Evolutionary conservation across 2,888 invertebrate genomes (phyloP).

Genomic region (Falcaria lacertinaria): DNA sequence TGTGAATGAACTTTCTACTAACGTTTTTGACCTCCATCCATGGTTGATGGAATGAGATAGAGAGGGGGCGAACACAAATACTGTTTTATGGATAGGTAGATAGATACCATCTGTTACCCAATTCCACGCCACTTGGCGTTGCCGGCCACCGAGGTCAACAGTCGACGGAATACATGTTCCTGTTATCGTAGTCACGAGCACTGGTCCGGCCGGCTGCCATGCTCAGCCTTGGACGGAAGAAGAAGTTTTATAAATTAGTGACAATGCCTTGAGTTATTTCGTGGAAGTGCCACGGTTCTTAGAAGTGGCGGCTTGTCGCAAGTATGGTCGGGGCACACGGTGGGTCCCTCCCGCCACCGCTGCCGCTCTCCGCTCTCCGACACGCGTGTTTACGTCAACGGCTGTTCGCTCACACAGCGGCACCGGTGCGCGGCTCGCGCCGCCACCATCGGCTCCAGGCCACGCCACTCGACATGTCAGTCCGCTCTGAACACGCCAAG

Average conservation of each 20-base stretch:
- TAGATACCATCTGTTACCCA: slow-evolving; percentile 38
- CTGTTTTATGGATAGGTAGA: slow-evolving; percentile 54
- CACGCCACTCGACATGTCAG: slow-evolving; percentile 38
- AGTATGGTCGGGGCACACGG: slow-evolving; percentile 28
- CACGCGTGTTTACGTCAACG: slow-evolving; percentile 23
- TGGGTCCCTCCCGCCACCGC: slow-evolving; percentile 22
- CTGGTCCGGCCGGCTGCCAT: slow-evolving; percentile 28
- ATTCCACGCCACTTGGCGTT: slow-evolving; percentile 34
- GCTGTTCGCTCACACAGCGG: no score
- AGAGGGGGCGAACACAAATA: slow-evolving; percentile 31
- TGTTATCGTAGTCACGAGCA: slow-evolving; percentile 33
- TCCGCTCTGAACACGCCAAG: slow-evolving; percentile 52
- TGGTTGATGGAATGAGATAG: slow-evolving; percentile 29
- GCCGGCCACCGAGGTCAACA: slow-evolving; percentile 47
- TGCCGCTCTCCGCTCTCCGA: slow-evolving; percentile 19
- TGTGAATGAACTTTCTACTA: slow-evolving; percentile 58
- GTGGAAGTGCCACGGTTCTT: slow-evolving; percentile 73
- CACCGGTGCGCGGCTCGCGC: slow-evolving; percentile 19
- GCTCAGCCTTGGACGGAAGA: slow-evolving; percentile 53
- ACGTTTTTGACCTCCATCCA: slow-evolving; percentile 41
- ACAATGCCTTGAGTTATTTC: slow-evolving; percentile 74
- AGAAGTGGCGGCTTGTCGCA: slow-evolving; percentile 58
- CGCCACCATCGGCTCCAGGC: slow-evolving; percentile 29
- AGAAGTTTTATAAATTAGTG: slow-evolving; percentile 75
- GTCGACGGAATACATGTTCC: slow-evolving; percentile 26